Evolutionary conservation across 2,113 vertebrate genomes (phyloP).

Genomic region (Phocoena sinus): DNA sequence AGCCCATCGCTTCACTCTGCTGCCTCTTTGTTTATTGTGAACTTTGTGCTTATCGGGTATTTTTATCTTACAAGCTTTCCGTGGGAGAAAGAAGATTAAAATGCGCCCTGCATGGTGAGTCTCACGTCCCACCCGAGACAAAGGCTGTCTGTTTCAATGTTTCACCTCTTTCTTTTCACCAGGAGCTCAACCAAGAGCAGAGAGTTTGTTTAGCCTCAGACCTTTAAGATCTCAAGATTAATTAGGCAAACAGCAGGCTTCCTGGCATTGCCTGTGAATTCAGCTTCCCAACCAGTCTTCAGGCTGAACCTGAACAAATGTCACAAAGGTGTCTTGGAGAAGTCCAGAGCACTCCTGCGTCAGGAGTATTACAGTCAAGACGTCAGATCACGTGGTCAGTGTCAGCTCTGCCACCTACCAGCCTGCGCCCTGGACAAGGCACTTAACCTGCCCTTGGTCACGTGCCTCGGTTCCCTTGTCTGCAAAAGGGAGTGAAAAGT

Average conservation of each 20-base stretch:
- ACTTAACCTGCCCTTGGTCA: background rate
- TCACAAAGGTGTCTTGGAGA: background rate
- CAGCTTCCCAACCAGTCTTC: background rate
- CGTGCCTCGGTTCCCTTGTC: fast-evolving
- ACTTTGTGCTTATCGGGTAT: fast-evolving
- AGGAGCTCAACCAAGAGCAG: background rate
- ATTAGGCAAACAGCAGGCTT: background rate
- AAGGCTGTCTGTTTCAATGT: background rate
- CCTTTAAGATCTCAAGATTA: background rate
- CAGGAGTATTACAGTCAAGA: fast-evolving
- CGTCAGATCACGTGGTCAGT: fast-evolving
- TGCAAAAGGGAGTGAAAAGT: fast-evolving
- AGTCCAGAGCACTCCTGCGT: no score
- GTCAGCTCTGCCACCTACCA: no score
- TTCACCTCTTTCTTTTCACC: background rate
- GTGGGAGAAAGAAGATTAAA: background rate
- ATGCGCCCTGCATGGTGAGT: fast-evolving
- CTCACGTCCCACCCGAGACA: background rate
- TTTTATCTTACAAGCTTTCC: background rate
- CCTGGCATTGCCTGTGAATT: background rate
- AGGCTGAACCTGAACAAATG: background rate
- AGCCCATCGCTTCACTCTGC: background rate
- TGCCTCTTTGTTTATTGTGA: background rate
- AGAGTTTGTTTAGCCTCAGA: background rate
- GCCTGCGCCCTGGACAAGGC: fast-evolving